These are phyloP conservation scores for Torymus tubicola DNA, from an alignment of 2,888 invertebrate genomes.

Conservation along the genomic window DNA sequence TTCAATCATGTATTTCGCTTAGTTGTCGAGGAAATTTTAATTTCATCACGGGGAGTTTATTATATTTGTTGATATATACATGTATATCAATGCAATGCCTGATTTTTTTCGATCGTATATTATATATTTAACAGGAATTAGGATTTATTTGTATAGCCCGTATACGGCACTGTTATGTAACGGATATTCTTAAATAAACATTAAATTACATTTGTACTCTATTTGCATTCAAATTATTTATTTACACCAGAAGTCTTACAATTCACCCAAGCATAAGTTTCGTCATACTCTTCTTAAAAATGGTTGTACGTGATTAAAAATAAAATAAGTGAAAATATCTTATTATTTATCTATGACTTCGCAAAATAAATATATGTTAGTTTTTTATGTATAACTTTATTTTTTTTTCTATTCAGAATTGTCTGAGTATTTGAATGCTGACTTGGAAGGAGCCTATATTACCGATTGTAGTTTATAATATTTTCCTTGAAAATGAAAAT, in stretches of 20 bases:
- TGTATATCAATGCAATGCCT: constrained; percentile 39
- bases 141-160: constrained; percentile 54
- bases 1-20: constrained; percentile 51
- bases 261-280: no score
- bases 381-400: no score
- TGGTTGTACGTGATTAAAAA: no score
- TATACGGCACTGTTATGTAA: constrained; percentile 57
- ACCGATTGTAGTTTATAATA: no score
- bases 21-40: constrained; percentile 32
- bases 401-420: no score
- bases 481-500: no score
- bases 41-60: constrained; percentile 45
- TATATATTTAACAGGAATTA: constrained; percentile 48
- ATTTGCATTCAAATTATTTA: constrained; percentile 7
- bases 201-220: constrained; percentile 55
- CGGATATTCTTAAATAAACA: constrained; percentile 58
- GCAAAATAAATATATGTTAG: no score
- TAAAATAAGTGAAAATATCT: no score
- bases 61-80: constrained; percentile 55
- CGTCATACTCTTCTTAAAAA: no score
- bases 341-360: no score
- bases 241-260: not conserved
- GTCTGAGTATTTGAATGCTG: no score
- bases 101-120: constrained; percentile 46
- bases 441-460: no score